Percentiles rank a stretch among this genome's conserved stretches.
These are phyloP conservation scores for Avahi laniger DNA, from an alignment of 2,797 vertebrate genomes.

Conservation along the genomic window DNA sequence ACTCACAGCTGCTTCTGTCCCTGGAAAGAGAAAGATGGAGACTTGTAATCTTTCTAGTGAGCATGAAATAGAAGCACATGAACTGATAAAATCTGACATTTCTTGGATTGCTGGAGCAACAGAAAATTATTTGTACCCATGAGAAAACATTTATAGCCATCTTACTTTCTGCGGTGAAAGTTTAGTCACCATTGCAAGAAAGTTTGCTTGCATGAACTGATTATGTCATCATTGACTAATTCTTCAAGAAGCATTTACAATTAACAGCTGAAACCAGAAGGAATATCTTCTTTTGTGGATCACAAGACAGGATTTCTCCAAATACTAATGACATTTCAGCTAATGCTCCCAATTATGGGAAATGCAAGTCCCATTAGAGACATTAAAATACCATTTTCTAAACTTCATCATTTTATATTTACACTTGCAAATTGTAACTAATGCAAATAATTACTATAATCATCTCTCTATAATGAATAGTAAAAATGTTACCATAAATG, in stretches of 20 bases:
- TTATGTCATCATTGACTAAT: neutral
- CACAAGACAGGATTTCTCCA: neutral
- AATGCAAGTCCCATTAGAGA: neutral
- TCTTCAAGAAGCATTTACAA: neutral
- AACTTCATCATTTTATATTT: slow-evolving; percentile 1
- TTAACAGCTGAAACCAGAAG: neutral
- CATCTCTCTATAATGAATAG: neutral
- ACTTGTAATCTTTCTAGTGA: neutral
- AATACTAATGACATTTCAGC: neutral
- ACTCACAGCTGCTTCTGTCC: slow-evolving; percentile 49
- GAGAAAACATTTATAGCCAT: neutral
- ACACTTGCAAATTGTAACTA: neutral
- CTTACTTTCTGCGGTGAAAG: neutral
- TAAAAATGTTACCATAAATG: neutral
- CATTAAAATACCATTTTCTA: neutral
- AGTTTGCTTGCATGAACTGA: neutral
- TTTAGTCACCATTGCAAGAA: neutral
- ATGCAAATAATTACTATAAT: neutral
- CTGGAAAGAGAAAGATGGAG: slow-evolving; percentile 77
- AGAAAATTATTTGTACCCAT: slow-evolving; percentile 37
- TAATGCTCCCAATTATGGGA: neutral
- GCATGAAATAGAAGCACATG: neutral
- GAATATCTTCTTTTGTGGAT: neutral
- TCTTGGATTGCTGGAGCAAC: slow-evolving; percentile 36
- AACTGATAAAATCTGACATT: slow-evolving; percentile 30